Conservation (phyloP, 2,888 invertebrate genomes). For the Meiosimyza decipiens region DNA sequence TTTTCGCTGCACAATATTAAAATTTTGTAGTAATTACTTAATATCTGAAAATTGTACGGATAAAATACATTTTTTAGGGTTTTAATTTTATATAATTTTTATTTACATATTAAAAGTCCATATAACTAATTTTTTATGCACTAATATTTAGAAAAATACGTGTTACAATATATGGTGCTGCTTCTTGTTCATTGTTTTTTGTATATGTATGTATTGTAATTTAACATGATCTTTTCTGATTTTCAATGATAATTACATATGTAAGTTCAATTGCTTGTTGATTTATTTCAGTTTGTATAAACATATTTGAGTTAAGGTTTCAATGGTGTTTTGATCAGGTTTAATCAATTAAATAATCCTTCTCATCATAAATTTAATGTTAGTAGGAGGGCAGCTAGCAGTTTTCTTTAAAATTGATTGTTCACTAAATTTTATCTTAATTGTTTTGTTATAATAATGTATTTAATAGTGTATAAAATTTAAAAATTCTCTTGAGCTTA, state of each 20-base stretch:
- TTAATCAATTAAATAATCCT: not conserved
- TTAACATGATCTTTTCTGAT: slow-evolving; percentile 12
- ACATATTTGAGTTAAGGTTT: slow-evolving; percentile 30
- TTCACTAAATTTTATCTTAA: not conserved
- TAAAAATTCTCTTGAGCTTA: slow-evolving; percentile 1
- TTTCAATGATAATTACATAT: slow-evolving; percentile 8
- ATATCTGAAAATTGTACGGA: too few species aligned
- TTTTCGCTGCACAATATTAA: too few species aligned
- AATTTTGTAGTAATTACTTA: too few species aligned
- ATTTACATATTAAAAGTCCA: slow-evolving; percentile 36
- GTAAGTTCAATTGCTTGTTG: slow-evolving; percentile 25
- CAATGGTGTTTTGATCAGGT: slow-evolving; percentile 24
- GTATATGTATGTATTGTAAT: slow-evolving; percentile 8
- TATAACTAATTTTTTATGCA: slow-evolving; percentile 25
- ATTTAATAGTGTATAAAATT: not conserved
- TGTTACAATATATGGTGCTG: slow-evolving; percentile 29
- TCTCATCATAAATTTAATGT: not conserved
- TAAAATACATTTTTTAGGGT: not conserved
- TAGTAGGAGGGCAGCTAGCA: slow-evolving; percentile 27
- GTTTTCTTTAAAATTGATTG: not conserved
- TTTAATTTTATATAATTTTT: slow-evolving; percentile 30
- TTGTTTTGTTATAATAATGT: not conserved
- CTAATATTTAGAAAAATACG: slow-evolving; percentile 38
- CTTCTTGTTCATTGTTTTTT: slow-evolving; percentile 19
- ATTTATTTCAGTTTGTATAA: slow-evolving; percentile 8